A percentile compares a stretch with the other conserved stretches of the same genome.
These are phyloP conservation scores for Rana temporaria DNA, from an alignment of 2,113 vertebrate genomes.

Conservation along the genomic window DNA sequence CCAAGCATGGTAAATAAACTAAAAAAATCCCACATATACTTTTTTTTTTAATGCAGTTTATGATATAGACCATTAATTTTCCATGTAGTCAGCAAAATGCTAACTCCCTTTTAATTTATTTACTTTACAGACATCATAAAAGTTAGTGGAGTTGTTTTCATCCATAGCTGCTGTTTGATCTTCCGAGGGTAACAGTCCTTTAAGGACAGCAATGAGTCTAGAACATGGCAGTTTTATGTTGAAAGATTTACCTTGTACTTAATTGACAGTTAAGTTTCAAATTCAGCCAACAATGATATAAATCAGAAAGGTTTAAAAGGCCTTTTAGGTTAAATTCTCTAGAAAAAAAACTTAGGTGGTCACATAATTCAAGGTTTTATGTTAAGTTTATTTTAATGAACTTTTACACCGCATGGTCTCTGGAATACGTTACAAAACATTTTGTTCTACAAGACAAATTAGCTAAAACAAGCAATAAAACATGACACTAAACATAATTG, in stretches of 20 bases:
- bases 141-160: slow-evolving; percentile 46
- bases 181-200: slow-evolving; percentile 52
- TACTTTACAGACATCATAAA: slow-evolving; percentile 56
- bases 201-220: slow-evolving; percentile 38
- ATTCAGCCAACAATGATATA: slow-evolving; percentile 50
- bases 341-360: slow-evolving; percentile 44
- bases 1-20: slow-evolving; percentile 33
- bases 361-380: slow-evolving; percentile 63
- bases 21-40: slow-evolving; percentile 3
- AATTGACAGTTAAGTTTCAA: slow-evolving; percentile 54
- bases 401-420: slow-evolving; percentile 63
- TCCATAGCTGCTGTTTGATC: slow-evolving; percentile 53
- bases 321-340: slow-evolving; percentile 52
- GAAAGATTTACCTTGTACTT: slow-evolving; percentile 49
- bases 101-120: slow-evolving; percentile 55
- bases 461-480: slow-evolving; percentile 73
- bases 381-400: slow-evolving; percentile 67
- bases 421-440: slow-evolving; percentile 70
- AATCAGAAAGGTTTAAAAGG: slow-evolving; percentile 50
- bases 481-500: slow-evolving; percentile 67
- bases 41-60: background rate
- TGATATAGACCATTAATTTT: slow-evolving; percentile 34
- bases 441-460: slow-evolving; percentile 67
- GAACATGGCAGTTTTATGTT: slow-evolving; percentile 54
- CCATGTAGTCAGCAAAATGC: slow-evolving; percentile 40